Percentiles rank a stretch among this genome's conserved stretches.
phyloP scores from a whole-genome alignment of 2,888 invertebrate genomes.

The Acleris literana region DNA sequence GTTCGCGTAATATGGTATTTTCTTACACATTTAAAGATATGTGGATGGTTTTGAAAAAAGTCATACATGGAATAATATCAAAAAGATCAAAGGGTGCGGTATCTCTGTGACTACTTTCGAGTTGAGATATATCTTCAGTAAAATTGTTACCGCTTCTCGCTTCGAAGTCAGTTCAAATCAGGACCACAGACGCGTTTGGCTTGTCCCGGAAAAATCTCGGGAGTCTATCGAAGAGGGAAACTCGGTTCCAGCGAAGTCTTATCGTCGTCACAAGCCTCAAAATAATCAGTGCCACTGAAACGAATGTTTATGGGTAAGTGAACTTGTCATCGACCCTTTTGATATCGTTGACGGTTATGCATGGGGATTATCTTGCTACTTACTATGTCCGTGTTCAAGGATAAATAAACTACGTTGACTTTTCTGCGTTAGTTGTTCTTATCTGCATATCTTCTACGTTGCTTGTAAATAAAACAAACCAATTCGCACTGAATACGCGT shows the following conservation, averaged over 20 bases:
- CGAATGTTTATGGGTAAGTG: conserved; percentile 60
- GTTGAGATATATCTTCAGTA: conserved; percentile 4
- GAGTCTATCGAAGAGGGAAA: conserved; percentile 32
- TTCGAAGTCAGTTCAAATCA: conserved; percentile 19
- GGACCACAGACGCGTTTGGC: conserved; percentile 9
- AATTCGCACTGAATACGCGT: conserved; percentile 13
- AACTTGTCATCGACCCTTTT: conserved; percentile 50
- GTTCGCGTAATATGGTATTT: no score
- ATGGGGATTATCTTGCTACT: conserved; percentile 31
- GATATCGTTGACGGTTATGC: conserved; percentile 36
- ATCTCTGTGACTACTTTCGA: conserved; percentile 10
- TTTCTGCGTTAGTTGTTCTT: conserved; percentile 28
- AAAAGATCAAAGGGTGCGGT: not conserved
- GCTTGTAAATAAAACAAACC: conserved; percentile 27
- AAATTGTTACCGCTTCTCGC: conserved; percentile 17
- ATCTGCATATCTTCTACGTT: conserved; percentile 33
- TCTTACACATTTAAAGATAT: no score
- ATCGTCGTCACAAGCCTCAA: conserved; percentile 17
- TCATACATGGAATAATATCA: no score
- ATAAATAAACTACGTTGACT: conserved; percentile 23
- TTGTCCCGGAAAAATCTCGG: conserved; percentile 15
- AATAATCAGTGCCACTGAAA: conserved; percentile 18
- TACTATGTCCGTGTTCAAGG: conserved; percentile 19
- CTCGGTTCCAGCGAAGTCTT: conserved; percentile 31
- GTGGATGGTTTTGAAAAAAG: no score